These are phyloP conservation scores for Syngnathus floridae DNA, from an alignment of 2,113 vertebrate genomes.

Conservation along the genomic window DNA sequence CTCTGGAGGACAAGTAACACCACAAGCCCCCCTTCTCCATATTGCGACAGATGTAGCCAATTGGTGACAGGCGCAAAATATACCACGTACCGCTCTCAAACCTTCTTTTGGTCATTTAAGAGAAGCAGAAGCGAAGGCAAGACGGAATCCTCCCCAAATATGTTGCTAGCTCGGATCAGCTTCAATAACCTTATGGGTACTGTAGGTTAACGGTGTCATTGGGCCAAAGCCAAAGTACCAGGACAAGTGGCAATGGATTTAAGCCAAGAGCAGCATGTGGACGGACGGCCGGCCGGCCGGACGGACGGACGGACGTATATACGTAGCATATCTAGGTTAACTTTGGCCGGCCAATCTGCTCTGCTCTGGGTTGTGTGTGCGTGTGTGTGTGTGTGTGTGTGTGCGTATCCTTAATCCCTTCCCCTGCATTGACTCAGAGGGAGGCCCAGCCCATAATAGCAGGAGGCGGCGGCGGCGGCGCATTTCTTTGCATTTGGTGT, in stretches of 20 bases:
- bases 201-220: not conserved
- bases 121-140: not conserved
- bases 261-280: slow-evolving; percentile 17
- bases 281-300: slow-evolving; percentile 22
- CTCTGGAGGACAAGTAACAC: not conserved
- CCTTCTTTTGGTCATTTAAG: not conserved
- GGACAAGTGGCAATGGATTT: slow-evolving; percentile 14
- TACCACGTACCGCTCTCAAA: not conserved
- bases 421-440: slow-evolving; percentile 36
- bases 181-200: not conserved
- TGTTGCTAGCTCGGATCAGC: not conserved
- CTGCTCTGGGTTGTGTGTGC: slow-evolving; percentile 25
- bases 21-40: slow-evolving; percentile 2
- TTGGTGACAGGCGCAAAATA: slow-evolving; percentile 16
- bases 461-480: too few species aligned
- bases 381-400: too few species aligned
- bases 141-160: slow-evolving; percentile 2
- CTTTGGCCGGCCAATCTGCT: slow-evolving; percentile 65
- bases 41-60: slow-evolving; percentile 7
- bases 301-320: slow-evolving; percentile 28
- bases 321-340: slow-evolving; percentile 64
- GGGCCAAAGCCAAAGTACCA: slow-evolving; percentile 14
- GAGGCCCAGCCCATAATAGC: slow-evolving; percentile 35
- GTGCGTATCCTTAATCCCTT: slow-evolving; percentile 57
- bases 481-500: slow-evolving; percentile 27